Base-by-base conservation (phyloP, 2,113 vertebrate species). In the Elephantulus edwardii region DNA sequence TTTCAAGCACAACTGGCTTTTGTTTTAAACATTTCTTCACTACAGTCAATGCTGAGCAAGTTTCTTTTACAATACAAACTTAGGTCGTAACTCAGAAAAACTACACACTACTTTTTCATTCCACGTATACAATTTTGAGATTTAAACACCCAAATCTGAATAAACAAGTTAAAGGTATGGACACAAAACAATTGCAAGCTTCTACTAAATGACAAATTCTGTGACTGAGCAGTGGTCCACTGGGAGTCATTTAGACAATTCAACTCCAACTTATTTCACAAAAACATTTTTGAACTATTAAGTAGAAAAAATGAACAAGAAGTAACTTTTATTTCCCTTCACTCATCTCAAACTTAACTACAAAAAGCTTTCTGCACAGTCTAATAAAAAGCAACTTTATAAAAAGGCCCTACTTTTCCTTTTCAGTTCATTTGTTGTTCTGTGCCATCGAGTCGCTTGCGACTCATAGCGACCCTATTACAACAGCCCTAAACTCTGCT, bases 81-180 rank as follows among this genome's bases (percentile, higher is more conserved):
- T 46, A 86, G 44, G 77, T n/a, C 64, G n/a, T n/a, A 74, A 89
- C 28, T 94, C 56, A 90, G 9, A 87, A 94, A 78, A 90, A 71
- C 9, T 17, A 82, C 4, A 8, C 42, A 89, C n/a, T n/a, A n/a
- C n/a, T n/a, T n/a, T 50, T 68, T 66, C 77, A 81, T 90, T 54
- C 92, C 64, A 80, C 86, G n/a, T 22, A 74, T 26, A 74, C 28
- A 46, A 89, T 16, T 80, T 35, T 52, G 8, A 71, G 81, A 26
- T 30, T 20, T 8, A 1, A 6, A n/a, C 24, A n/a, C 48, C 33
- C 42, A 56, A 56, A 56, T 76, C 42, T 70, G n/a, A 91, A 80
- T 42, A 64, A 91, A 84, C 64, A 88, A 88, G 62, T 44, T 58
- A 12, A 91, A 75, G 33, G 22, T 70, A 28, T 79, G 42, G 54